A percentile compares a stretch with the other conserved stretches of the same genome.
These are phyloP conservation scores for Pterostichus niger DNA, from an alignment of 2,888 invertebrate species.

Conservation along the genomic window DNA sequence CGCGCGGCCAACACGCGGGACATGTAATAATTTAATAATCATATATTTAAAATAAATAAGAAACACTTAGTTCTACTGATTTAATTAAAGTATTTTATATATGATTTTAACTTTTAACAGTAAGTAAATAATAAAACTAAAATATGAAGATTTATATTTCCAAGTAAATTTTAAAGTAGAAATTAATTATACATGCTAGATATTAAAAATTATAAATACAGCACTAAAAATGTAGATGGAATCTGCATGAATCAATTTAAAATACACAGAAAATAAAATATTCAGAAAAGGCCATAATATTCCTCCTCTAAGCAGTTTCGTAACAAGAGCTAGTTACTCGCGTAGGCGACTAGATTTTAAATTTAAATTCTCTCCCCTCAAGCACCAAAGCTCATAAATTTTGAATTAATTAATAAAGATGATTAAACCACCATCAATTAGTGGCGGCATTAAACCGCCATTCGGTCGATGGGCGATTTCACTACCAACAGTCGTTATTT, in stretches of 20 bases:
- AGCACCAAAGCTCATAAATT: constrained; percentile 37
- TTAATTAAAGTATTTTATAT: too few relatives aligned
- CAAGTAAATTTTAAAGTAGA: not conserved
- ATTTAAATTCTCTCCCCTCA: constrained; percentile 39
- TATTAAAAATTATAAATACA: constrained; percentile 36
- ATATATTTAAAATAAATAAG: too few relatives aligned
- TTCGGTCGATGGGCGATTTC: constrained; percentile 44
- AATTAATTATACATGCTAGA: constrained; percentile 37
- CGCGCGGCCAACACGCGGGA: too few relatives aligned
- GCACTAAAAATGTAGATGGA: constrained; percentile 29
- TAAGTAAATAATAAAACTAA: too few relatives aligned
- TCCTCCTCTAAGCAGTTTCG: not conserved
- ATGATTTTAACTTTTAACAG: too few relatives aligned
- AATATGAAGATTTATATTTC: not conserved
- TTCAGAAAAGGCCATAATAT: constrained; percentile 4
- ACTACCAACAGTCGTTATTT: not conserved
- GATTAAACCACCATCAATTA: constrained; percentile 48
- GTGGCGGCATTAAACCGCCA: constrained; percentile 43
- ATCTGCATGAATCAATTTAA: constrained; percentile 39
- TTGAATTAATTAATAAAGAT: constrained; percentile 56
- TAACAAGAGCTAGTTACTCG: constrained; percentile 47
- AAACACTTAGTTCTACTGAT: too few relatives aligned
- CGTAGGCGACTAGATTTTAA: constrained; percentile 54
- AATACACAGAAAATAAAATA: not conserved
- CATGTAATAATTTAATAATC: too few relatives aligned